Conservation (phyloP, 2,113 vertebrate genomes). For the Ondatra zibethicus region DNA sequence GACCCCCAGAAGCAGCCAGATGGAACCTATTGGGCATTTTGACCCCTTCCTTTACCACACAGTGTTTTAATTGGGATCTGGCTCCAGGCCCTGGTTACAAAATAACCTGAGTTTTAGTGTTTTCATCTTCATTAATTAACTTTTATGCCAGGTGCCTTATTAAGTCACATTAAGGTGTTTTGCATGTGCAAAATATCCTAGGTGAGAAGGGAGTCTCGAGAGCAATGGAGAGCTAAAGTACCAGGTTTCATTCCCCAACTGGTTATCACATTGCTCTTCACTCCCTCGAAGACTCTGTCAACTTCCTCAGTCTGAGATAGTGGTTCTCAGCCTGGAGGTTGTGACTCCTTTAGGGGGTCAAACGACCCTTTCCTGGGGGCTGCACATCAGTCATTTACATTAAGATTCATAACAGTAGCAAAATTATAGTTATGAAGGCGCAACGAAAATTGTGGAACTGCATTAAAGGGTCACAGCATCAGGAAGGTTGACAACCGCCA, state of each 20-base stretch:
- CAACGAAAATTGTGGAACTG: neutral
- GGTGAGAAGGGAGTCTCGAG: slow-evolving; percentile 61
- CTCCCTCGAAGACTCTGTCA: slow-evolving; percentile 7
- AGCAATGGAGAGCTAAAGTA: neutral
- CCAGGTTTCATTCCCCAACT: slow-evolving; percentile 68
- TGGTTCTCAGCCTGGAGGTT: neutral
- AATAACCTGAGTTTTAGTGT: slow-evolving; percentile 76
- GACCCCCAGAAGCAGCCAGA: slow-evolving; percentile 65
- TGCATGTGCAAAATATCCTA: slow-evolving; percentile 66
- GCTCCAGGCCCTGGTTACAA: slow-evolving; percentile 69
- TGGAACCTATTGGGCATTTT: slow-evolving; percentile 73
- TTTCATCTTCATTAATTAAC: slow-evolving; percentile 79
- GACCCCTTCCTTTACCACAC: slow-evolving; percentile 62
- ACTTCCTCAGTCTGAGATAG: neutral
- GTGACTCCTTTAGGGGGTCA: neutral
- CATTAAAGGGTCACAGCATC: neutral
- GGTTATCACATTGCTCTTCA: slow-evolving; percentile 65
- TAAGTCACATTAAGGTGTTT: slow-evolving; percentile 71
- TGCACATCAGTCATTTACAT: neutral
- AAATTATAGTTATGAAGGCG: neutral
- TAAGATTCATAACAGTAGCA: neutral
- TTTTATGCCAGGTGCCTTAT: slow-evolving; percentile 69
- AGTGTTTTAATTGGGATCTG: slow-evolving; percentile 72
- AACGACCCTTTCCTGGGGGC: neutral
- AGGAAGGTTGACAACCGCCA: neutral